Evolutionary conservation across 1,140 invertebrate species (phyloP), one percentile per base, ranked within the genome.

Genomic region (Drosophila kurseongensis): DNA sequence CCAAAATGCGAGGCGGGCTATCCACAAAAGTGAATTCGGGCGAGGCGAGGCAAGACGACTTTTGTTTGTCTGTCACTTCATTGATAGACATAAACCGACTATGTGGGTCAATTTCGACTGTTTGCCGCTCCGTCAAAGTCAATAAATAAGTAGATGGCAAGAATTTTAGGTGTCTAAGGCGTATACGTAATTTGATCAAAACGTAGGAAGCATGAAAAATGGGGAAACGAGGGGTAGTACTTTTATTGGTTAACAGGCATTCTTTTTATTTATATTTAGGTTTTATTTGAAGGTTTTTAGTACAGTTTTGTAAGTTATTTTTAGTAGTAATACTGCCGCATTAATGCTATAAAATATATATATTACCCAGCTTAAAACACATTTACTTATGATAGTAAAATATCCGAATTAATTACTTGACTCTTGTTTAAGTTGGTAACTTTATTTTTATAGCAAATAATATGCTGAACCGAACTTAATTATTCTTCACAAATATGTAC

Each of bases 41-140:
- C 16, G 32, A 23, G 55, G 29, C 35, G 45, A 44, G 42, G 29
- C 54, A 50, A 9, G n/a, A 36, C 51, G 32, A 23, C 55, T 59
- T 36, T 35, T 67, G 45, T 58, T 78, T 67, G 51, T 74, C 55
- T 58, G 60, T 74, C 65, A 63, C 58, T 63, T 74, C 62, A 67
- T 66, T 42, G 62, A 65, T 48, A 47, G 29, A 58, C 58, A 74
- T 55, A 59, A 27, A 54, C 48, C 47, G 51, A 58, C 61, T 66
- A 60, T 62, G 55, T 78, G 59, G 81, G 81, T 85, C 83, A 85
- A 67, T 59, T 78, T 68, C 18, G 56, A 55, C 42, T 54, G 61
- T 74, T 63, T 74, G 73, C 47, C 48, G 44, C 47, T 50, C 41
- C 52, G 47, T 45, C 40, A 57, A 29, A 62, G 61, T 81, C 58